Evolutionary conservation across 1,140 invertebrate species (phyloP).

Genomic region (Saxidomus purpurata): DNA sequence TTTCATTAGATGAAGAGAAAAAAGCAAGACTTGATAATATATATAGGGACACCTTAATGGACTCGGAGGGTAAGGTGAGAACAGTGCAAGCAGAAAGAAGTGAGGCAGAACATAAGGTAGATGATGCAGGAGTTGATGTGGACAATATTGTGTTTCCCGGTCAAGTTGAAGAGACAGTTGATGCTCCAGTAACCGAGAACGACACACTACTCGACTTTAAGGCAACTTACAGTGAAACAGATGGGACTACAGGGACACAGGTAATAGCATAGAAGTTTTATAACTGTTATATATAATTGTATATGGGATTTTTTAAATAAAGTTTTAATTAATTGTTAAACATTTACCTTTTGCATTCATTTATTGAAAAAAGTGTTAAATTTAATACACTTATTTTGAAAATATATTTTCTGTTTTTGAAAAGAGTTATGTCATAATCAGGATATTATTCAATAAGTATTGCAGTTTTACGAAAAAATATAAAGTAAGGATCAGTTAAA

Average conservation of each 20-base stretch:
- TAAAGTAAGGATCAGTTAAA: too few relatives aligned
- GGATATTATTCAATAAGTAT: too few relatives aligned
- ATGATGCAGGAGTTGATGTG: conserved; percentile 5
- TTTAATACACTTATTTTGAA: too few relatives aligned
- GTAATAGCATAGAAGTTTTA: too few relatives aligned
- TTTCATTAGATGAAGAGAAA: background rate
- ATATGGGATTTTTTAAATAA: too few relatives aligned
- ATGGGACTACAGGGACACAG: background rate
- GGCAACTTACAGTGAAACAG: conserved; percentile 43
- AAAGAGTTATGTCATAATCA: too few relatives aligned
- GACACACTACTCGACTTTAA: conserved; percentile 53
- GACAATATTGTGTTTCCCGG: conserved; percentile 47
- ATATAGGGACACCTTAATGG: conserved; percentile 45
- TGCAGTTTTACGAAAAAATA: too few relatives aligned
- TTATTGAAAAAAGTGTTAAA: too few relatives aligned
- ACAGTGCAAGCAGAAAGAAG: background rate
- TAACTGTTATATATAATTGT: too few relatives aligned
- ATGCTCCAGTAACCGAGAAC: background rate
- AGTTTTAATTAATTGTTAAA: too few relatives aligned
- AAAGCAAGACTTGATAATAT: conserved; percentile 13
- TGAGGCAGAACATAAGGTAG: conserved; percentile 10
- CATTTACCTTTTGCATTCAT: too few relatives aligned
- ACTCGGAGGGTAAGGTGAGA: conserved; percentile 40
- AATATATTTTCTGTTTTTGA: too few relatives aligned
- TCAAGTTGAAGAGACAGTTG: conserved; percentile 35